Percentiles rank a stretch among this genome's conserved stretches.
These are phyloP conservation scores for Uromys caudimaculatus DNA, from an alignment of 2,797 vertebrate genomes.

Conservation along the genomic window DNA sequence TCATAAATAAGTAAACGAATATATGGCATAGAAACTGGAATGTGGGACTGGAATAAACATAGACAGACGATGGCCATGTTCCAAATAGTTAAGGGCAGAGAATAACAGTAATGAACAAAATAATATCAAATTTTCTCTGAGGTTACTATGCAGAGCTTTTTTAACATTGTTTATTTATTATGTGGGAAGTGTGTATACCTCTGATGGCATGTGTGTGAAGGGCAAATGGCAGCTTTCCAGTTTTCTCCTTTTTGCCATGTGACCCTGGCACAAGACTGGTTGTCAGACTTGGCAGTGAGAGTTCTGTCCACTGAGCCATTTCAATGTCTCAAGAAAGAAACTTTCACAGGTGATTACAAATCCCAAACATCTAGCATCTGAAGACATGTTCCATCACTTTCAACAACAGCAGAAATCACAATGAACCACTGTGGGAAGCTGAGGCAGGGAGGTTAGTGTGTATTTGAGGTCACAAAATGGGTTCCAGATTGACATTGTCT, in stretches of 20 bases:
- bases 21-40: neutral
- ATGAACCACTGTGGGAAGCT: neutral
- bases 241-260: neutral
- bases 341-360: neutral
- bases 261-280: neutral
- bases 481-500: neutral
- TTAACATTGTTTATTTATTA: neutral
- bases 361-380: neutral
- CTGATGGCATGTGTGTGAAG: neutral
- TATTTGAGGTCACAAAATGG: neutral
- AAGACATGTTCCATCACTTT: neutral
- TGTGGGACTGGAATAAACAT: neutral
- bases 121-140: neutral
- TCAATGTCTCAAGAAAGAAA: neutral
- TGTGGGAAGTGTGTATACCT: neutral
- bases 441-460: neutral
- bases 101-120: neutral
- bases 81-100: neutral
- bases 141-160: neutral
- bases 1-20: neutral
- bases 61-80: neutral
- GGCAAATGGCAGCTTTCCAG: neutral
- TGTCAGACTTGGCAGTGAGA: neutral
- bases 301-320: neutral
- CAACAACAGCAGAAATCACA: conserved; percentile 3